Conservation (phyloP, 2,113 vertebrate species). For the Ameiurus melas region DNA sequence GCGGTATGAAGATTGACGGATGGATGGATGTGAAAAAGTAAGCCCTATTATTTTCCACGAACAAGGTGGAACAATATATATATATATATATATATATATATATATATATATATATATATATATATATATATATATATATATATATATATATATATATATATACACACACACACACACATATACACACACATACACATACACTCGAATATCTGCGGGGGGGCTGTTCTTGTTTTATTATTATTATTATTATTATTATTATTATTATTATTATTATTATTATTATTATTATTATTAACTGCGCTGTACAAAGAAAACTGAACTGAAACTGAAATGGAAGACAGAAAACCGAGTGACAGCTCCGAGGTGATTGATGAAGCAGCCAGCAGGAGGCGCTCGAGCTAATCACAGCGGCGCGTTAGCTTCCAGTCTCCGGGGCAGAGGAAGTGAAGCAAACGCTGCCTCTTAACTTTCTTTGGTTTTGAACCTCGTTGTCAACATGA, state of each 20-base stretch:
- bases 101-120: too few relatives aligned
- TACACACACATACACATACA: too few relatives aligned
- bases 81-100: too few relatives aligned
- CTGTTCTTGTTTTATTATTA: too few relatives aligned
- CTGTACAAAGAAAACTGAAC: neutral
- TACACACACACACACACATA: too few relatives aligned
- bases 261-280: too few relatives aligned
- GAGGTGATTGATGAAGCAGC: constrained; percentile 8
- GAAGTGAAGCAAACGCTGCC: constrained; percentile 23
- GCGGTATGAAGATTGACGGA: too few relatives aligned
- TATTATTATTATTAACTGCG: neutral
- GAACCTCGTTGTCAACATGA: constrained; percentile 15
- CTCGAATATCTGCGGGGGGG: too few relatives aligned
- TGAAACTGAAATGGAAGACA: neutral
- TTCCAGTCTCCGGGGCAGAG: constrained; percentile 16
- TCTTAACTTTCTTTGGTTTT: constrained; percentile 52
- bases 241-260: too few relatives aligned
- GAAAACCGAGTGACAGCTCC: neutral
- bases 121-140: too few relatives aligned
- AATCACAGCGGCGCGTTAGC: neutral
- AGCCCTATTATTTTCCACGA: neutral
- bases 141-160: too few relatives aligned
- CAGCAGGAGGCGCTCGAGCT: constrained; percentile 58
- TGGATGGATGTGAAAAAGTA: neutral
- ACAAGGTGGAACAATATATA: too few relatives aligned